A percentile compares a stretch with the other conserved stretches of the same genome.
Evolutionary conservation across 2,888 invertebrate genomes (phyloP).

Genomic region (Philopedon plagiatum): DNA sequence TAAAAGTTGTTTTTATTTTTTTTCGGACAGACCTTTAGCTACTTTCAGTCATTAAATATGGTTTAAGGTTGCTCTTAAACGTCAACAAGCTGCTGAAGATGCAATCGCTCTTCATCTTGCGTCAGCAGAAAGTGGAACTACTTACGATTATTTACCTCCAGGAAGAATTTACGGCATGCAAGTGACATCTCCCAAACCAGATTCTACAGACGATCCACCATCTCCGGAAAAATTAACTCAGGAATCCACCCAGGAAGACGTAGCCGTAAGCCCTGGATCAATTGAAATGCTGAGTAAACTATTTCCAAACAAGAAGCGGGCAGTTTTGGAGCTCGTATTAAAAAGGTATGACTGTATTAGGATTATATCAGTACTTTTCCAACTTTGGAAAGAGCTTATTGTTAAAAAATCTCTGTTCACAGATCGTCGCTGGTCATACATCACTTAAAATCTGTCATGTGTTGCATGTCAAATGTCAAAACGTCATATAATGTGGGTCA

Average conservation of each 20-base stretch:
- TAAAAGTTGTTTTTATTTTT: too few relatives aligned
- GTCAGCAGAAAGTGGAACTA: slow-evolving; percentile 84
- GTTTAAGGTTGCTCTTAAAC: slow-evolving; percentile 89
- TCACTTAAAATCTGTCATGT: too few relatives aligned
- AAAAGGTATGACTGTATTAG: slow-evolving; percentile 72
- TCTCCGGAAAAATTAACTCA: slow-evolving; percentile 38
- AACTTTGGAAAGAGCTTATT: too few relatives aligned
- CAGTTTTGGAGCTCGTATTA: slow-evolving; percentile 91
- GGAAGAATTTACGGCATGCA: slow-evolving; percentile 93
- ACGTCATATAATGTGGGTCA: too few relatives aligned
- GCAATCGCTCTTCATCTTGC: slow-evolving; percentile 94
- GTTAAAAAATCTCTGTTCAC: too few relatives aligned
- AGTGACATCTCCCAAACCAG: slow-evolving; percentile 80
- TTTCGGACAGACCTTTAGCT: too few relatives aligned
- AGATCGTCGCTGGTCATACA: too few relatives aligned
- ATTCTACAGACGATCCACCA: slow-evolving; percentile 30
- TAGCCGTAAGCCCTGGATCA: slow-evolving; percentile 78
- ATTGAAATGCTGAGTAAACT: slow-evolving; percentile 89
- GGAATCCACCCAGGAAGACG: slow-evolving; percentile 37
- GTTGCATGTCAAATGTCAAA: too few relatives aligned
- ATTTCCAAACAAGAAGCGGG: slow-evolving; percentile 91
- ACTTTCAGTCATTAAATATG: too few relatives aligned
- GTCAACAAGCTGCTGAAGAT: slow-evolving; percentile 98
- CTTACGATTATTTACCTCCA: slow-evolving; percentile 83
- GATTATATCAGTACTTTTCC: too few relatives aligned